Evolutionary conservation across 1,140 invertebrate genomes (phyloP).

Genomic region (Temnothorax longispinosus): DNA sequence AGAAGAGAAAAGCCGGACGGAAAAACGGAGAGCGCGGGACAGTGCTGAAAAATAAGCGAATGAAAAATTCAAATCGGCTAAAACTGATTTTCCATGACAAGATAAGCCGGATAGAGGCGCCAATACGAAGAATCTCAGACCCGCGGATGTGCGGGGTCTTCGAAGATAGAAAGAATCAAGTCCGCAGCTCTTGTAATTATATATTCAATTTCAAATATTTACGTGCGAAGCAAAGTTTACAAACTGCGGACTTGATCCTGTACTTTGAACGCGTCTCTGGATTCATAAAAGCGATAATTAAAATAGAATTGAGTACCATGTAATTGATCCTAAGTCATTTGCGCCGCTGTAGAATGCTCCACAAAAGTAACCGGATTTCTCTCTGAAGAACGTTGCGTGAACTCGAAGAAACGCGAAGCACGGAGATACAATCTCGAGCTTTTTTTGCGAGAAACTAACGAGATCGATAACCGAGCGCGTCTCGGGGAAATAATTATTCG

Average conservation of each 20-base stretch:
- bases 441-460: neutral
- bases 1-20: conserved; percentile 22
- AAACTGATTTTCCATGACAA: conserved; percentile 36
- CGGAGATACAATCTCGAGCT: neutral
- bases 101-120: neutral
- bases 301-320: neutral
- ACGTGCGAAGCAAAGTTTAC: neutral
- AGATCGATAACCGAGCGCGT: conserved; percentile 25
- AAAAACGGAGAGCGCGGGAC: neutral
- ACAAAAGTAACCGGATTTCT: neutral
- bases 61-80: conserved; percentile 51
- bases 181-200: neutral
- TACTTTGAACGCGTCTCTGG: neutral
- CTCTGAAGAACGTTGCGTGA: neutral
- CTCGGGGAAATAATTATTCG: conserved; percentile 51
- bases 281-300: neutral
- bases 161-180: neutral
- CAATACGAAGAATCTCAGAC: conserved; percentile 7
- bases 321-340: neutral
- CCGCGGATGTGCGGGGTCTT: neutral
- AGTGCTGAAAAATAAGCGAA: conserved; percentile 28
- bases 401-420: neutral
- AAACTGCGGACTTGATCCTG: neutral
- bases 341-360: neutral
- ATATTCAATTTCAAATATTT: neutral